These are phyloP conservation scores for Zeugodacus cucurbitae DNA, from an alignment of 1,140 invertebrate genomes.

Conservation along the genomic window DNA sequence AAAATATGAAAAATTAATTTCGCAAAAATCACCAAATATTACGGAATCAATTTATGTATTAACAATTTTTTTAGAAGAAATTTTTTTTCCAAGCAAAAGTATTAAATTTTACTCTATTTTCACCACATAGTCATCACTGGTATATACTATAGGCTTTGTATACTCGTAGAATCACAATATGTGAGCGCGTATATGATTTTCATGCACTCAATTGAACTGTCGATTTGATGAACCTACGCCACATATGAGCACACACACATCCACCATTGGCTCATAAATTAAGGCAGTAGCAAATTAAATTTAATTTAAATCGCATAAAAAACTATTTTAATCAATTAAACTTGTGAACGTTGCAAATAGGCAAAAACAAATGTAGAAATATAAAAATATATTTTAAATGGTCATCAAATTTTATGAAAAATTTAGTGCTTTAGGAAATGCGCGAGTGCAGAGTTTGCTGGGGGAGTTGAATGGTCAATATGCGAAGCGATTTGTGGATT, in stretches of 20 bases:
- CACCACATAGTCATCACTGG: no score
- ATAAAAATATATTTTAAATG: background rate
- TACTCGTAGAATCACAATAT: background rate
- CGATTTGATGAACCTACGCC: slow-evolving; percentile 3
- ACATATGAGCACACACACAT: background rate
- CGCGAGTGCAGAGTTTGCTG: background rate
- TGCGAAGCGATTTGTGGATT: no score
- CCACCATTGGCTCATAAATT: background rate
- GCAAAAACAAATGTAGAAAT: background rate
- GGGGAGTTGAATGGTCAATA: background rate
- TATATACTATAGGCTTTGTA: no score
- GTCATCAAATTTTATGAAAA: background rate
- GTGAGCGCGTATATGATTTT: background rate
- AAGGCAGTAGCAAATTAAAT: slow-evolving; percentile 22
- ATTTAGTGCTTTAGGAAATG: background rate
- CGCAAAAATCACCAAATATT: no score
- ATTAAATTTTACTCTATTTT: no score
- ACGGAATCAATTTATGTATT: no score
- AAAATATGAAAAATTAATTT: no score
- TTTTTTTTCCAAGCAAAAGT: no score
- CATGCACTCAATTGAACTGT: slow-evolving; percentile 12
- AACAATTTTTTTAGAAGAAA: no score
- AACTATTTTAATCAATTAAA: slow-evolving; percentile 38
- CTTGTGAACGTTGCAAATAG: slow-evolving; percentile 13
- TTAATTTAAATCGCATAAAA: slow-evolving; percentile 39